Evolutionary conservation across 2,888 invertebrate genomes (phyloP), one percentile per base, ranked within the genome.

Genomic region (Strigamia crassipes): DNA sequence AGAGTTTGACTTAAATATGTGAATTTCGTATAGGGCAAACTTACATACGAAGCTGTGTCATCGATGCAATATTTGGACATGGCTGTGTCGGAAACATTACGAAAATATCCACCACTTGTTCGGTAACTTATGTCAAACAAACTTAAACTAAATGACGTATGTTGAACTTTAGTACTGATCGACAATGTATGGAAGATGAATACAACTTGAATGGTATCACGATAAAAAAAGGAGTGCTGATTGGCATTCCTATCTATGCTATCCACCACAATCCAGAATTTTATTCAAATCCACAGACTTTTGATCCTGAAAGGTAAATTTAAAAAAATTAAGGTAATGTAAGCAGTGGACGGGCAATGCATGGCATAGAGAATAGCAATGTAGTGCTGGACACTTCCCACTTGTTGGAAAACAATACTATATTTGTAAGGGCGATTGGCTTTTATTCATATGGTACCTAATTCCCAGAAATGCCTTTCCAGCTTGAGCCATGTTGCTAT

Each of bases 221-320:
- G 13, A 15, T 82, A 13, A 77, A 78, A 12, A 81, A 82, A 79
- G 81, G 81, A 34, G 79, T 79, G 61, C 23, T 82, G 34, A 34
- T 81, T 15, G 38, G 8, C 1, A 78, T 78, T 42, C 81, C 81
- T 73, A 66, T 81, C 38, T 82, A 79, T 46, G 27, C 41, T 23
- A 79, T 82, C 15, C 82, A 82, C 61, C 81, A 82, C 34, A 66
- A 81, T 18, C 78, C 80, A n/a, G 81, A 82, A 81, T 77, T 46
- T 56, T 82, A 81, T 31, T 81, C 82, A 6, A 73, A 82, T 27
- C 82, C 82, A 38, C 78, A 82, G 21, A 81, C 78, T 23, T 82
- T 82, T 66, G 82, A 82, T 56, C 82, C 82, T 18, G 82, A 82
- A 78, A 81, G 82, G 82, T 82, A 18, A 23, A 10, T 23, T 46